phyloP scores from a whole-genome alignment of 2,113 vertebrate species.

The Gavialis gangeticus region DNA sequence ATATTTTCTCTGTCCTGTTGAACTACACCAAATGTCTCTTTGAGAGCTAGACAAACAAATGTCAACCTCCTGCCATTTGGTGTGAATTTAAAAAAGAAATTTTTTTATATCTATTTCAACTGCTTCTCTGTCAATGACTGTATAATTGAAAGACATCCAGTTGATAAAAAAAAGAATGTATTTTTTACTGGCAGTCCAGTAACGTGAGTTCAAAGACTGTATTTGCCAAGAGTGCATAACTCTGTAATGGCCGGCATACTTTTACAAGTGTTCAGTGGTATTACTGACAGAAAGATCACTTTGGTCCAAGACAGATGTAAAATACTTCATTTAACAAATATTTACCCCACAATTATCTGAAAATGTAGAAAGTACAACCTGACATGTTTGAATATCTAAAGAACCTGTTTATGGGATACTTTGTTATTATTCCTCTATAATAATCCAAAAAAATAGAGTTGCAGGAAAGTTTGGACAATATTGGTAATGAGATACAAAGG shows the following conservation, averaged over 20 bases:
- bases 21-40: constrained; percentile 50
- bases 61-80: constrained; percentile 58
- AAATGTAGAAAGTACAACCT: constrained; percentile 78
- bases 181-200: constrained; percentile 75
- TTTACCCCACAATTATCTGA: constrained; percentile 77
- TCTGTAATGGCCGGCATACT: constrained; percentile 78
- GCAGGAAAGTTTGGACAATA: constrained; percentile 49
- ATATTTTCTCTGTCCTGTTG: constrained; percentile 54
- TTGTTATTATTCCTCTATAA: constrained; percentile 71
- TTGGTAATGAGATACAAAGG: constrained; percentile 63
- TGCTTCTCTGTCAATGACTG: constrained; percentile 67
- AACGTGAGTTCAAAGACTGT: constrained; percentile 70
- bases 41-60: constrained; percentile 61
- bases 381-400: constrained; percentile 76
- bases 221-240: constrained; percentile 78
- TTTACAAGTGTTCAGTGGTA: constrained; percentile 75
- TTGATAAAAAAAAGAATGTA: constrained; percentile 76
- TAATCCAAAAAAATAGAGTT: constrained; percentile 66
- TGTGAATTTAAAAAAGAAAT: constrained; percentile 43
- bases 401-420: constrained; percentile 73
- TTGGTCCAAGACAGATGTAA: constrained; percentile 77
- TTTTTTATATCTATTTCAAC: constrained; percentile 51
- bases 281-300: constrained; percentile 76
- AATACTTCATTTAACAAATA: constrained; percentile 78
- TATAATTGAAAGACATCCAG: constrained; percentile 77